phyloP scores from a whole-genome alignment of 2,113 vertebrate genomes.

The Myotis brandtii region DNA sequence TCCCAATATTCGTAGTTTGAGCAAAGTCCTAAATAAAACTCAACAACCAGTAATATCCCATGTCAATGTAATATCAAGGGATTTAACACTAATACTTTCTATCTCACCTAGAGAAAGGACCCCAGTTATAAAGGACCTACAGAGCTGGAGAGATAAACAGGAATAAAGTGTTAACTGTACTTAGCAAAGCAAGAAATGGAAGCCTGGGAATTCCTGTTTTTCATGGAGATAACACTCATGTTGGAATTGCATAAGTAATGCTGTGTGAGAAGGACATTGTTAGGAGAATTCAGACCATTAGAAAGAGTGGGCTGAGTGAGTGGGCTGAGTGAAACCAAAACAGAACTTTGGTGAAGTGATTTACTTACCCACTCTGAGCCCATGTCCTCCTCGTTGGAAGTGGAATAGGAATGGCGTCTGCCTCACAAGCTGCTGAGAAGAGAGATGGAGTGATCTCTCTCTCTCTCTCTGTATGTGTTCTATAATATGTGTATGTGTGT shows the following conservation, averaged over 20 bases:
- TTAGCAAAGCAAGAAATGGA: background rate
- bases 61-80: background rate
- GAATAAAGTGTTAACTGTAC: background rate
- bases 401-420: fast-evolving
- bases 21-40: background rate
- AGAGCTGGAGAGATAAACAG: background rate
- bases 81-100: background rate
- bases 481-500: background rate
- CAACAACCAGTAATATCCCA: background rate
- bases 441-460: background rate
- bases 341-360: background rate
- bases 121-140: background rate
- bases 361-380: background rate
- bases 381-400: background rate
- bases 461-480: background rate
- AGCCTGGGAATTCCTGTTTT: background rate
- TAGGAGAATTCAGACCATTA: background rate
- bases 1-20: background rate
- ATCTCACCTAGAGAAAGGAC: background rate
- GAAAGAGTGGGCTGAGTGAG: background rate
- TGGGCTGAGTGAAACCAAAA: background rate
- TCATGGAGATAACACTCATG: background rate
- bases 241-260: background rate
- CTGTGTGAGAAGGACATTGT: background rate
- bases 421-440: background rate